Conservation (phyloP, 2,797 vertebrate genomes). For the Austrolebias charrua region DNA sequence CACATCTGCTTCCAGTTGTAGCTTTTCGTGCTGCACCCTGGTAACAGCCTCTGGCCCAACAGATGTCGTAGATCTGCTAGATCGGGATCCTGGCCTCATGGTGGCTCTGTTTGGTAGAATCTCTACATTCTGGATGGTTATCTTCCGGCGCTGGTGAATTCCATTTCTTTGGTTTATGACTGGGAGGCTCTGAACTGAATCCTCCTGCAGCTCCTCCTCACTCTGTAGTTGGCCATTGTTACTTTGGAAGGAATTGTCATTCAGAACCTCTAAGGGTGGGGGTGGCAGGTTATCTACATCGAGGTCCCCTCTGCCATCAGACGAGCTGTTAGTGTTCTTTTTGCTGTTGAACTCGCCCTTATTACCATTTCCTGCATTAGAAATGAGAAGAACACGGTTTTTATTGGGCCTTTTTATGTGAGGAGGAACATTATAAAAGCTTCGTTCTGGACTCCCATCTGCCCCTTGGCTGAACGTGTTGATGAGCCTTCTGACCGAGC, state of each 20-base stretch:
- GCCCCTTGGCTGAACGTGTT: conserved; percentile 85
- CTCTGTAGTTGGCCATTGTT: conserved; percentile 33
- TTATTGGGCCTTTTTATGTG: conserved; percentile 76
- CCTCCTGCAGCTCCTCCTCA: conserved; percentile 25
- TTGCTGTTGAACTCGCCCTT: conserved; percentile 57
- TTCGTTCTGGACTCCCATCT: conserved; percentile 63
- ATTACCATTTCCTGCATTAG: conserved; percentile 41
- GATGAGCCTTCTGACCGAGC: conserved; percentile 89
- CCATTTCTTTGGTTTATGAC: conserved; percentile 49
- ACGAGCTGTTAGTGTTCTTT: conserved; percentile 73
- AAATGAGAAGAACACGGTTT: conserved; percentile 70
- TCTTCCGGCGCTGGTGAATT: conserved; percentile 78
- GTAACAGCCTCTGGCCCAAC: conserved; percentile 35
- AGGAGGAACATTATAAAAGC: conserved; percentile 66
- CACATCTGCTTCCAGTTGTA: conserved; percentile 44
- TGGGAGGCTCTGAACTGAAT: conserved; percentile 19
- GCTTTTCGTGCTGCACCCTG: conserved; percentile 26
- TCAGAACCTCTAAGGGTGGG: conserved; percentile 89
- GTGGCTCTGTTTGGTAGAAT: conserved; percentile 79
- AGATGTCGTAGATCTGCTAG: conserved; percentile 19
- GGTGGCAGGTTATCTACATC: conserved; percentile 86
- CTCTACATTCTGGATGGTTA: conserved; percentile 77
- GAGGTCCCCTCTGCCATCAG: conserved; percentile 60
- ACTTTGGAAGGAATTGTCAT: conserved; percentile 82
- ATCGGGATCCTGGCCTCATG: conserved; percentile 26